Percentiles rank a stretch among this genome's conserved stretches.
Evolutionary conservation across 2,113 vertebrate genomes (phyloP).

Genomic region (Apistogramma diplotaenia): DNA sequence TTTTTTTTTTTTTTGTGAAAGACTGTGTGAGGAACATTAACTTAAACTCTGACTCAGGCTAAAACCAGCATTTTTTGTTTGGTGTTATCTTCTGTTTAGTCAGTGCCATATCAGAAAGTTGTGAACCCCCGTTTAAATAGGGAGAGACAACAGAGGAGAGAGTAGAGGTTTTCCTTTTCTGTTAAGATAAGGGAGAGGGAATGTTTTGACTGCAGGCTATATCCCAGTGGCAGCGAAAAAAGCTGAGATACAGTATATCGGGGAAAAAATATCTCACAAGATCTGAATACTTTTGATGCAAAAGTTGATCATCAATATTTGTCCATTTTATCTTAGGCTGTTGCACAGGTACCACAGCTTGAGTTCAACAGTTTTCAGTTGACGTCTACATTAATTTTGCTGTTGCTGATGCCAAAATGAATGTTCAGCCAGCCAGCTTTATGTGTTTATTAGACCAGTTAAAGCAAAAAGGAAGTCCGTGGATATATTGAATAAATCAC

Average conservation of each 20-base stretch:
- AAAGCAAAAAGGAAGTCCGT: not conserved
- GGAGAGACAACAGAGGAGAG: not conserved
- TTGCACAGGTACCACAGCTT: not conserved
- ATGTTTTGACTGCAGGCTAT: constrained; percentile 29
- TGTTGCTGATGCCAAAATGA: not conserved
- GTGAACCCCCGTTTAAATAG: constrained; percentile 8
- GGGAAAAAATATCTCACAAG: not conserved
- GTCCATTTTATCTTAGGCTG: not conserved
- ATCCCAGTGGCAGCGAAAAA: not conserved
- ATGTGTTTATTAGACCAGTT: constrained; percentile 2
- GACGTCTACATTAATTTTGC: not conserved
- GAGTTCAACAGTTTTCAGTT: not conserved
- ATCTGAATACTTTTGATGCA: not conserved
- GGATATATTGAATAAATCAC: not conserved
- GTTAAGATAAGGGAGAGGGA: not conserved
- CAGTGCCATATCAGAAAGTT: not conserved
- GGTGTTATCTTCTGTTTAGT: not conserved
- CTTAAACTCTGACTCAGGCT: not conserved
- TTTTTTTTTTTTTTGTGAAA: not conserved
- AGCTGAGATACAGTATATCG: not conserved
- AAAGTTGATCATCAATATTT: not conserved
- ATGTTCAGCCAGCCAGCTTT: not conserved
- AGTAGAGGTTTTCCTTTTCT: not conserved
- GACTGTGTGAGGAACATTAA: not conserved
- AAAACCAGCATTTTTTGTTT: not conserved